Evolutionary conservation across 2,113 vertebrate genomes (phyloP), one percentile per base, ranked within the genome.

Genomic region (Ammospiza nelsoni): DNA sequence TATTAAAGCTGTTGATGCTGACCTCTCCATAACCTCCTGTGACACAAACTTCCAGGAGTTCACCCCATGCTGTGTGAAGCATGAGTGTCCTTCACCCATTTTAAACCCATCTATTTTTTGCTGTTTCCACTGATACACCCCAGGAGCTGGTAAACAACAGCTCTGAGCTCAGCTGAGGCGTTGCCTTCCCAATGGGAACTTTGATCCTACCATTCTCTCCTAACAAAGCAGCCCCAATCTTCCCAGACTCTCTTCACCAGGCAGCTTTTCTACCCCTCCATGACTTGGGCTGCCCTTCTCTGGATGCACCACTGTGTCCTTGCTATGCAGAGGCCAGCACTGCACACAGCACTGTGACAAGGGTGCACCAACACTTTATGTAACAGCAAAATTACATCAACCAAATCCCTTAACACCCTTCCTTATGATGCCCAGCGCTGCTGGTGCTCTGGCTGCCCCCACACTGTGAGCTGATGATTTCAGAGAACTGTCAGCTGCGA

Each of bases 341-440:
- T 6, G 39, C 72, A 55, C 29, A 15, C 21, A n/a, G 39, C 0
- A 0, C 81, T 35, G 83, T 59, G 63, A 74, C 77, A 78, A 49
- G 72, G 88, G 83, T 74, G 85, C 92, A 81, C 35, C 83, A 31
- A 67, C 18, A 9, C 48, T 89, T 94, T 81, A 95, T 59, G 7
- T 75, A 96, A 92, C 92, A 84, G 72, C 39, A 92, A 96, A 88
- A 74, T 65, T 27, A 97, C 43, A 73, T 71, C 77, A 51, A 67
- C 33, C 41, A 71, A 81, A 90, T 55, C 73, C 75, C 92, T 75
- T 89, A 84, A 88, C 83, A 90, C 83, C 65, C 85, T 55, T 83
- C 63, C 68, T 62, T 9, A 73, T n/a, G 83, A 92, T 65, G 83
- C 86, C 83, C 76, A 86, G 1, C 2, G 1, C 9, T 28, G 76